Evolutionary conservation across 2,113 vertebrate species (phyloP), one percentile per base, ranked within the genome.

Genomic region (Chrysemys picta): DNA sequence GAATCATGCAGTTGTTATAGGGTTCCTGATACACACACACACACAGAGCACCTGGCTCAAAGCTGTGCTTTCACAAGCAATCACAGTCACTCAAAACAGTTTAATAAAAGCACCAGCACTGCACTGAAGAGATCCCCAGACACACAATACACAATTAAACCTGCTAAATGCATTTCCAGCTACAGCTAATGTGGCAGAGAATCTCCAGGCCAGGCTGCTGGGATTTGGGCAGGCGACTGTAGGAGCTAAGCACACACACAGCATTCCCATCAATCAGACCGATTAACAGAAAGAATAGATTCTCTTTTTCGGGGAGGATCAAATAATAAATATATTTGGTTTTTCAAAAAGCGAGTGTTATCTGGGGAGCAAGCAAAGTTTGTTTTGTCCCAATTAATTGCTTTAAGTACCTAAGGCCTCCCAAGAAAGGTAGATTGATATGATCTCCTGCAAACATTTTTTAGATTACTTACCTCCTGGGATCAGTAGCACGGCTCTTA

Each of bases 401-500:
- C 4, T 16, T 38, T 52, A 17, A 81, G 25, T 4, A 65, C 8
- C 11, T 8, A n/a, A 1, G 3, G 16, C 25, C 78, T 53, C 82
- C 9, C 2, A 35, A 81, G 59, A 80, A 3, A 69, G 8, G 2
- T 1, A 31, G 8, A 22, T 76, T 1, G 10, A 8, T 8, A 10
- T 22, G 1, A 79, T 10, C 80, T 13, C 17, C 2, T 6, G 2
- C 31, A n/a, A 31, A 38, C 21, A 8, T 42, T 47, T 35, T 42
- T 53, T 42, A 24, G 25, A n/a, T 54, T 52, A 78, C 78, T 83
- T 1, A 1, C 42, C 80, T 89, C 85, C 22, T 21, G 47, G 49
- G 81, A 75, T 29, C 57, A 13, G 38, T 11, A 11, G 0, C 6
- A 19, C 0, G 0, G n/a, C n/a, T 31, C 25, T 80, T 52, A 52